phyloP scores from a whole-genome alignment of 2,113 vertebrate species.

The Zosterops lateralis region DNA sequence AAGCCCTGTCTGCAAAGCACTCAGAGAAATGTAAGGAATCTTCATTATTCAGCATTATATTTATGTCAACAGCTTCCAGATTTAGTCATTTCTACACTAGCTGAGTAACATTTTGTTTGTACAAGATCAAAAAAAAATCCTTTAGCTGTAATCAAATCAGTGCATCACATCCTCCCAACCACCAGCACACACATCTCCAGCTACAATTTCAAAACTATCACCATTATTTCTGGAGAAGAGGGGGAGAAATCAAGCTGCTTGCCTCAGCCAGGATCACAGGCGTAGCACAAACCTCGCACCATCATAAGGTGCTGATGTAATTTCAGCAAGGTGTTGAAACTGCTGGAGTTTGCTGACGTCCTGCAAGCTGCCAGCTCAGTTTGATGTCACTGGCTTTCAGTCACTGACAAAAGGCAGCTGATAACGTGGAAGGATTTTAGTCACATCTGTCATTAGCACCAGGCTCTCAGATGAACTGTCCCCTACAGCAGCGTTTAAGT shows the following conservation, averaged over 20 bases:
- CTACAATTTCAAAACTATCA: neutral
- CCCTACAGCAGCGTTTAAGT: constrained; percentile 12
- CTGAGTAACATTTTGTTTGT: constrained; percentile 27
- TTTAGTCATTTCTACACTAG: constrained; percentile 18
- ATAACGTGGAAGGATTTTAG: neutral
- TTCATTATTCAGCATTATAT: constrained; percentile 44
- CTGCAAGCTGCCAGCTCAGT: constrained; percentile 7
- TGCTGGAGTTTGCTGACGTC: constrained; percentile 33
- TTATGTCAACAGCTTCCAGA: constrained; percentile 19
- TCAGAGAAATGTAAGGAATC: constrained; percentile 21
- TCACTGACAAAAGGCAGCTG: constrained; percentile 16
- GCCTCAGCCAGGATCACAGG: neutral
- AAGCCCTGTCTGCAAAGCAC: neutral
- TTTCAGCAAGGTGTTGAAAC: constrained; percentile 21
- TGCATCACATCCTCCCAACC: neutral
- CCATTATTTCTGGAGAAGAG: neutral
- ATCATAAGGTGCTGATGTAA: neutral
- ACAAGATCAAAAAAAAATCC: neutral
- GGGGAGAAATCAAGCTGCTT: constrained; percentile 1
- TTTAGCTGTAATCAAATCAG: constrained; percentile 37
- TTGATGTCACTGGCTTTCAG: constrained; percentile 47
- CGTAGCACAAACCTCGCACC: neutral
- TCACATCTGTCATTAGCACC: constrained; percentile 40
- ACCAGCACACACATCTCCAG: neutral
- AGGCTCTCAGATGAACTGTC: constrained; percentile 19